Evolutionary conservation across 2,797 vertebrate species (phyloP).

Genomic region (Coregonus ussuriensis): DNA sequence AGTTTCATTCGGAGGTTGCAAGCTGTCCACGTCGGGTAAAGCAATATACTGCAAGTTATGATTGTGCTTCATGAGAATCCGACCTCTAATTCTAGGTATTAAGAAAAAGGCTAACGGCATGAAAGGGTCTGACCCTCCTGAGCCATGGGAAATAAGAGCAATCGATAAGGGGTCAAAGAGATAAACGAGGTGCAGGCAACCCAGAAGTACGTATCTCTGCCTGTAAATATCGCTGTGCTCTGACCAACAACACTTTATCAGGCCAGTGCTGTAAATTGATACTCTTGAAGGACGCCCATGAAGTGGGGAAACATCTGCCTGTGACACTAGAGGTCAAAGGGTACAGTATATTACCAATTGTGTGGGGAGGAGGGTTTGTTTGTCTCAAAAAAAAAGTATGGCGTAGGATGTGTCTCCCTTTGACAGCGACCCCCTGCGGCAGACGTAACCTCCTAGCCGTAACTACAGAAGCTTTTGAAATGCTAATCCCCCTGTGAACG

Average conservation of each 20-base stretch:
- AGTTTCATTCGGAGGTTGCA: constrained; percentile 40
- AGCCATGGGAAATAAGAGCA: constrained; percentile 64
- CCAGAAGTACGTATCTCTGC: not conserved
- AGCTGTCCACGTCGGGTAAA: constrained; percentile 23
- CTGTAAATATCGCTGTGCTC: constrained; percentile 22
- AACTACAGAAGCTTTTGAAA: constrained; percentile 41
- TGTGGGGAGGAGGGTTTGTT: not conserved
- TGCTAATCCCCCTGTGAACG: constrained; percentile 44
- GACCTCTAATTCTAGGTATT: constrained; percentile 59
- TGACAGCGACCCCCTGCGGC: constrained; percentile 33
- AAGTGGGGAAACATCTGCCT: constrained; percentile 2
- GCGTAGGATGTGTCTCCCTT: constrained; percentile 19
- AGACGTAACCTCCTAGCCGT: constrained; percentile 19
- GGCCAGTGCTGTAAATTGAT: not conserved
- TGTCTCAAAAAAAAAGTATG: not conserved
- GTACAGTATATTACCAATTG: constrained; percentile 15
- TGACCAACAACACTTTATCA: constrained; percentile 21
- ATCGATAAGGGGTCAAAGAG: constrained; percentile 55
- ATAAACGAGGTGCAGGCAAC: constrained; percentile 17
- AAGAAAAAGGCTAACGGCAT: constrained; percentile 31
- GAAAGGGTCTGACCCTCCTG: constrained; percentile 24
- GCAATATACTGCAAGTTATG: constrained; percentile 57
- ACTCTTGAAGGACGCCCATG: not conserved
- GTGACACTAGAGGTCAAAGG: constrained; percentile 22
- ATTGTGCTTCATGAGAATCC: constrained; percentile 46